Evolutionary conservation across 2,888 invertebrate species (phyloP).

Genomic region (Gastracanthus pulcherrimus): DNA sequence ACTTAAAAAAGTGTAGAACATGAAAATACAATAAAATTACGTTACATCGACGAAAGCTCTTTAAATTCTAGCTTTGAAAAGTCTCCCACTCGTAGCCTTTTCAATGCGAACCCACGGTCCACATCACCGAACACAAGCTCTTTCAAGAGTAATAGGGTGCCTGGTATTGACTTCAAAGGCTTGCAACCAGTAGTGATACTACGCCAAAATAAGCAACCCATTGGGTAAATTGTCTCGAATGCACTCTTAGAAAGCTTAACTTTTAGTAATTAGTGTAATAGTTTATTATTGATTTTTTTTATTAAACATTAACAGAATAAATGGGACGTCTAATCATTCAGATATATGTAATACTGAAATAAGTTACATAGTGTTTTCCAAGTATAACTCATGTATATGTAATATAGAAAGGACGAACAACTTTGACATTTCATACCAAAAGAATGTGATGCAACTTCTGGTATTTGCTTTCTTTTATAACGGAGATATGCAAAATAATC

Average conservation of each 20-base stretch:
- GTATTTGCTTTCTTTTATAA: conserved; percentile 10
- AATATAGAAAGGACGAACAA: conserved; percentile 2
- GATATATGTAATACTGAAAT: too few relatives aligned
- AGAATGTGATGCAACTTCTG: conserved; percentile 12
- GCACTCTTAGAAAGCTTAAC: neutral
- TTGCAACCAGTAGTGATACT: neutral
- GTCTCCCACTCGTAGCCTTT: conserved; percentile 1
- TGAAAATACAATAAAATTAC: neutral
- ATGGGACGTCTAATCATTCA: too few relatives aligned
- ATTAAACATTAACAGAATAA: too few relatives aligned
- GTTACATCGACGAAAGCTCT: conserved; percentile 16
- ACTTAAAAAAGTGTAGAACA: neutral
- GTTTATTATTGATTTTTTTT: too few relatives aligned
- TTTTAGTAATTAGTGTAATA: too few relatives aligned
- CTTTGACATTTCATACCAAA: neutral
- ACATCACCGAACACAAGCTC: conserved; percentile 14
- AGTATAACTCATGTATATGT: neutral
- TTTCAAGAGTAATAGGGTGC: conserved; percentile 24
- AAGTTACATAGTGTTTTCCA: too few relatives aligned
- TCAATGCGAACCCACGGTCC: conserved; percentile 14
- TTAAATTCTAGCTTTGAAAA: conserved; percentile 20
- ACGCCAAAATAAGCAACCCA: conserved; percentile 13
- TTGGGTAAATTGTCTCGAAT: neutral
- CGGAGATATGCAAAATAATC: neutral
- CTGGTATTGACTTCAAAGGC: conserved; percentile 31